Evolutionary conservation across 2,797 vertebrate genomes (phyloP).

Genomic region (Enteromius fasciolatus): DNA sequence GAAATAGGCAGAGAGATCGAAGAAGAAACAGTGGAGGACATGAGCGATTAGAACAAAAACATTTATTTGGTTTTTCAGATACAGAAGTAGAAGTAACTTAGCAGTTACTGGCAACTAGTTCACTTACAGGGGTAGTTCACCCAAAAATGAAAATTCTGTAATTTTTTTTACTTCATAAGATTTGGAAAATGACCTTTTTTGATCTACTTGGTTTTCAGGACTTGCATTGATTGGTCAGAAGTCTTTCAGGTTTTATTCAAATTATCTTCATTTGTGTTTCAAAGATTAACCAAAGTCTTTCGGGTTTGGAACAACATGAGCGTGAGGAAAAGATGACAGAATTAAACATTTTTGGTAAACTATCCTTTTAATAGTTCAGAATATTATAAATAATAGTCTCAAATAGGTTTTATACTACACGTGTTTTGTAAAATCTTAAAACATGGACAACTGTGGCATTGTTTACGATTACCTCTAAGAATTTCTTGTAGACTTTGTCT

Average conservation of each 20-base stretch:
- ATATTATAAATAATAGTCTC: slow-evolving; percentile 5
- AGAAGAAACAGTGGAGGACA: slow-evolving; percentile 66
- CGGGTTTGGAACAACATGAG: background rate
- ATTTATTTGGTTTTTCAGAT: background rate
- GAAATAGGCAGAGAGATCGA: slow-evolving; percentile 74
- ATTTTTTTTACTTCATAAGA: background rate
- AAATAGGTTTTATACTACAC: slow-evolving; percentile 24
- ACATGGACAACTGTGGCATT: slow-evolving; percentile 12
- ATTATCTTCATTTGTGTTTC: background rate
- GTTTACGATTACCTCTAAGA: background rate
- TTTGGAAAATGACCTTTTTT: background rate
- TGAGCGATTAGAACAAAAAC: slow-evolving; percentile 63
- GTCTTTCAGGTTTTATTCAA: background rate
- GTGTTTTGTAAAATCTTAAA: slow-evolving; percentile 31
- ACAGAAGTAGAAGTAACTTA: slow-evolving; percentile 7
- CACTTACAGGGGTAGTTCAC: background rate
- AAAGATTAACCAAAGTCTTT: background rate
- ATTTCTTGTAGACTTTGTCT: background rate
- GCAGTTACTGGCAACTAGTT: background rate
- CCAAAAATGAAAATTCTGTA: background rate
- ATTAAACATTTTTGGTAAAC: background rate
- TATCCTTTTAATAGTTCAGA: background rate
- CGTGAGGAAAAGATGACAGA: background rate
- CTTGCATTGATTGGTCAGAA: background rate
- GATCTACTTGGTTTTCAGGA: background rate